These are phyloP conservation scores for Nasonia longicornis DNA, from an alignment of 1,140 invertebrate genomes.

Conservation along the genomic window DNA sequence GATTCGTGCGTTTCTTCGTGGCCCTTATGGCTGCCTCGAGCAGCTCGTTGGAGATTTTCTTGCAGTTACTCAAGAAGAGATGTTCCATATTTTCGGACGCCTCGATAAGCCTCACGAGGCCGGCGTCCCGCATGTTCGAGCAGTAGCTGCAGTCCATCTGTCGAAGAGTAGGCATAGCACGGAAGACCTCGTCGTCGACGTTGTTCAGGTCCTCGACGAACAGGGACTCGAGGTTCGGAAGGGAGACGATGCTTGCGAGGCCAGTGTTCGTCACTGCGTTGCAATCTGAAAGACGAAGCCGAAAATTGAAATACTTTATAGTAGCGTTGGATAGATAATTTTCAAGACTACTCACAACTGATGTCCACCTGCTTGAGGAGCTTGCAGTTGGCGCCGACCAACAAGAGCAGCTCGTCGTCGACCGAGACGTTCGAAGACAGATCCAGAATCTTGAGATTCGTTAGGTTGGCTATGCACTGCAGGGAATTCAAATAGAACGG, in stretches of 20 bases:
- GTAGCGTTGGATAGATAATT: neutral
- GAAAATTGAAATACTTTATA: too few species aligned
- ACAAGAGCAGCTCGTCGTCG: constrained; percentile 13
- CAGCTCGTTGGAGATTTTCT: constrained; percentile 25
- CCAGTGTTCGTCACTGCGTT: constrained; percentile 19
- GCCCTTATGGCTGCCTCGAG: constrained; percentile 12
- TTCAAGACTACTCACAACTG: constrained; percentile 17
- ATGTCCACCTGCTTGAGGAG: constrained; percentile 14
- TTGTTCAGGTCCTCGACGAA: constrained; percentile 7
- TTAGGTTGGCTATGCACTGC: neutral
- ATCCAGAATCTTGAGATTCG: constrained; percentile 12
- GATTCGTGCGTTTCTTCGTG: constrained; percentile 27
- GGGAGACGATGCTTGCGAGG: constrained; percentile 12
- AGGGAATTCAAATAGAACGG: constrained; percentile 29
- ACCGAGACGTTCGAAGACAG: constrained; percentile 19
- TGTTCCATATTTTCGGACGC: constrained; percentile 18
- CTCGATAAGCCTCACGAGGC: constrained; percentile 2
- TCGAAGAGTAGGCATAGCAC: constrained; percentile 2
- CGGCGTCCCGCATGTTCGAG: neutral
- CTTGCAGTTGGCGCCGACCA: constrained; percentile 21
- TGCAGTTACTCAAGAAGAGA: constrained; percentile 11
- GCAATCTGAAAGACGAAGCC: constrained; percentile 29
- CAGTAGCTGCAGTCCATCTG: constrained; percentile 31
- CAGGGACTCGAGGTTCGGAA: constrained; percentile 7
- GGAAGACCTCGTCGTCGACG: constrained; percentile 28